These are phyloP conservation scores for Diceros bicornis DNA, from an alignment of 2,797 vertebrate genomes.

Conservation along the genomic window DNA sequence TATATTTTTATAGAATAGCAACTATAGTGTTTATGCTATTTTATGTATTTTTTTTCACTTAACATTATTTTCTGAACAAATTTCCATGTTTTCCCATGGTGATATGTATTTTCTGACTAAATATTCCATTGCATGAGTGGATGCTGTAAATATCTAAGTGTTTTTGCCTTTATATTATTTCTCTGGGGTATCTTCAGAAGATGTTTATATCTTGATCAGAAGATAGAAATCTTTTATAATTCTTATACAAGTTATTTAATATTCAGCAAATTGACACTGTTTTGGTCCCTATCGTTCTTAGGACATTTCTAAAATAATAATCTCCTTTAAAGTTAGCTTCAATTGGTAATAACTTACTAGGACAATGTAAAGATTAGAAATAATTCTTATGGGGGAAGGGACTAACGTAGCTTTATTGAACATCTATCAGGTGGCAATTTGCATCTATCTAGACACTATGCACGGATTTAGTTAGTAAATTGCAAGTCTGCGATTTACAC, in stretches of 20 bases:
- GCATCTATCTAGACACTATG: not conserved
- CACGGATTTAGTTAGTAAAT: not conserved
- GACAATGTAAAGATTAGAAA: not conserved
- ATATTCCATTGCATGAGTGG: not conserved
- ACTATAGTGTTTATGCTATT: not conserved
- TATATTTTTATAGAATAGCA: not conserved
- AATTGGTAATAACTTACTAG: not conserved
- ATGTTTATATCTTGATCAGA: not conserved
- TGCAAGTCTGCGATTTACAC: not conserved
- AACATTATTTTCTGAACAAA: slow-evolving; percentile 42
- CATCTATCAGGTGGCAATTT: not conserved
- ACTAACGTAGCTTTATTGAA: not conserved
- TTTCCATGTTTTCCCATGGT: not conserved
- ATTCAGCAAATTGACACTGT: not conserved
- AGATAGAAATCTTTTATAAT: slow-evolving; percentile 40
- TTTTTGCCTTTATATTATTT: slow-evolving; percentile 50
- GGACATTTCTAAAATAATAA: slow-evolving; percentile 4
- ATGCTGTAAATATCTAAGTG: not conserved
- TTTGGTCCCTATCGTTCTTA: slow-evolving; percentile 7
- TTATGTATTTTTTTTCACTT: slow-evolving; percentile 26
- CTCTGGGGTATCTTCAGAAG: not conserved
- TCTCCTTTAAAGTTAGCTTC: slow-evolving; percentile 43
- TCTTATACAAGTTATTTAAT: slow-evolving; percentile 27
- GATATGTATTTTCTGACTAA: slow-evolving; percentile 24
- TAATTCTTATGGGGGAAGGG: not conserved